Percentiles rank a stretch among this genome's conserved stretches.
phyloP scores from a whole-genome alignment of 2,888 invertebrate species.

The Pachymerium ferrugineum region DNA sequence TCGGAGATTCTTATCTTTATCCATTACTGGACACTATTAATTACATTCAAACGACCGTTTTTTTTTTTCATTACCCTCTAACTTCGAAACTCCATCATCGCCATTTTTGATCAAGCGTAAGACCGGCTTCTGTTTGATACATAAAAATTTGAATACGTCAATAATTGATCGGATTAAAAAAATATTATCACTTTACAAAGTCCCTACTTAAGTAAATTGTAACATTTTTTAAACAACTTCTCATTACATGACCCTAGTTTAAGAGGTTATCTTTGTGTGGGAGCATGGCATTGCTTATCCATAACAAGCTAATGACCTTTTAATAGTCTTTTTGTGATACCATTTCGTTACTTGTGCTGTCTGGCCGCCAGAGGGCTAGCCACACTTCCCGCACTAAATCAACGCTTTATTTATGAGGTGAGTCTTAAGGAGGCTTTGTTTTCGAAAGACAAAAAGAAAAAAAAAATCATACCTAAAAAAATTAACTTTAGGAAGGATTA shows the following conservation, averaged over 20 bases:
- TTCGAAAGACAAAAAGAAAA: not conserved
- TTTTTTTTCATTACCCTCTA: not conserved
- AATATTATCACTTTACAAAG: too few species aligned
- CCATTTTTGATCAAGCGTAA: not conserved
- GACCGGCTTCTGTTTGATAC: not conserved
- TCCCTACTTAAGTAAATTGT: not conserved
- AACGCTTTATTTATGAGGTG: conserved; percentile 9
- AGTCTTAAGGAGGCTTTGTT: conserved; percentile 8
- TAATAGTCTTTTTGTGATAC: conserved; percentile 9
- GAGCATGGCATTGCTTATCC: not conserved
- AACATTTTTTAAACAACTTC: conserved; percentile 5
- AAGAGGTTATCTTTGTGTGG: conserved; percentile 8
- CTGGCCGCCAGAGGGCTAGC: conserved; percentile 8
- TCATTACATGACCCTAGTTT: conserved; percentile 8
- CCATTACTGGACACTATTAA: conserved; percentile 8
- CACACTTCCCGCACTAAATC: conserved; percentile 13
- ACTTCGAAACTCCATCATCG: not conserved
- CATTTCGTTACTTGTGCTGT: conserved; percentile 8
- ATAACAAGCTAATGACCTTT: conserved; percentile 8
- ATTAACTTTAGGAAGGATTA: not conserved
- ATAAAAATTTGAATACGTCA: too few species aligned
- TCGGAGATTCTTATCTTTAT: not conserved
- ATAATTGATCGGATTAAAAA: too few species aligned
- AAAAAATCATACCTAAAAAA: not conserved
- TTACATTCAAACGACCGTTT: not conserved